Evolutionary conservation across 2,113 vertebrate genomes (phyloP).

Genomic region (Hippocampus guttulatus): DNA sequence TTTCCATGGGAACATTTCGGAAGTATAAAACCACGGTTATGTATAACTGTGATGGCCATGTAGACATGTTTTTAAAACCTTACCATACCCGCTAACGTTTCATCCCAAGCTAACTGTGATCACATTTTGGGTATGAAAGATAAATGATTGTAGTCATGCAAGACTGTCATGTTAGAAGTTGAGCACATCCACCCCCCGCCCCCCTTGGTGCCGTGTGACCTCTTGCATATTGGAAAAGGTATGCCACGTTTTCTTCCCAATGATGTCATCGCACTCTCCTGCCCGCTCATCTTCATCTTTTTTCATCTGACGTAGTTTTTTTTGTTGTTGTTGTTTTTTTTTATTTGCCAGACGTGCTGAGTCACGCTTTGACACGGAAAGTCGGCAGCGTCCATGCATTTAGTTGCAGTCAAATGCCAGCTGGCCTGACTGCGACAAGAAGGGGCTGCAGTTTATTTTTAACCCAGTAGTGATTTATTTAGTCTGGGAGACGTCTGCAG

Average conservation of each 20-base stretch:
- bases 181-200: neutral
- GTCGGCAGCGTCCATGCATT: slow-evolving; percentile 30
- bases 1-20: neutral
- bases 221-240: neutral
- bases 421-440: slow-evolving; percentile 23
- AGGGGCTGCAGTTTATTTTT: slow-evolving; percentile 57
- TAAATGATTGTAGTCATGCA: neutral
- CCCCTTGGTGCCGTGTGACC: neutral
- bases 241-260: neutral
- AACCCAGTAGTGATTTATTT: slow-evolving; percentile 62
- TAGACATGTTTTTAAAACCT: neutral
- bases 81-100: neutral
- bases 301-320: slow-evolving; percentile 12
- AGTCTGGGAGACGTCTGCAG: slow-evolving; percentile 38
- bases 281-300: slow-evolving; percentile 1
- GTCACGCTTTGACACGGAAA: slow-evolving; percentile 35
- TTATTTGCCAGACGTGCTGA: slow-evolving; percentile 33
- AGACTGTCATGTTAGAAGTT: neutral
- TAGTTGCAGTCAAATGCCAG: slow-evolving; percentile 38
- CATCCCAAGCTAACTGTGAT: neutral
- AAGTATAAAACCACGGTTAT: neutral
- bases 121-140: neutral
- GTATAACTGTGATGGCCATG: neutral
- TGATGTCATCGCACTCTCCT: slow-evolving; percentile 5
- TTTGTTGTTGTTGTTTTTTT: slow-evolving; percentile 4